Percentiles rank a stretch among this genome's conserved stretches.
phyloP scores from a whole-genome alignment of 2,113 vertebrate genomes.

The Microcebus murinus region DNA sequence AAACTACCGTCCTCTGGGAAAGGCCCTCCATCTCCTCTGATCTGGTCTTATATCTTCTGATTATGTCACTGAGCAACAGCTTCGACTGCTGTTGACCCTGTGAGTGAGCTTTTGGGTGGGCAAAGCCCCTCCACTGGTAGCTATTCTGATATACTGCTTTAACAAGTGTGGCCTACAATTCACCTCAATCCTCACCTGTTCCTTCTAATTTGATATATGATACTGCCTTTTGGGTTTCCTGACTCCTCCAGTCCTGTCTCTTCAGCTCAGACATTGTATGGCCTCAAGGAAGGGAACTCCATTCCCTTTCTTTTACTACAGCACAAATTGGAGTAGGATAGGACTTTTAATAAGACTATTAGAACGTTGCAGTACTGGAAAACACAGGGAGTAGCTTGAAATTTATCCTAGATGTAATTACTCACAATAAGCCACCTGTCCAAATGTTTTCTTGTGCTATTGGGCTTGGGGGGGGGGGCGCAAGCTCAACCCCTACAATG shows the following conservation, averaged over 20 bases:
- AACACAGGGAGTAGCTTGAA: neutral
- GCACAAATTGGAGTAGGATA: neutral
- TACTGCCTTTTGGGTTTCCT: neutral
- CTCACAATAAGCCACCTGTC: neutral
- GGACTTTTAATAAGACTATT: neutral
- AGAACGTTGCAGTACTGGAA: neutral
- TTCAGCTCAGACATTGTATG: neutral
- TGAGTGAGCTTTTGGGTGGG: neutral
- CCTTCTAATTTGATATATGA: neutral
- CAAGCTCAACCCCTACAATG: neutral
- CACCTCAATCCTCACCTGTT: neutral
- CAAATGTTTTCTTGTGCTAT: neutral
- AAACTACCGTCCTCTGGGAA: neutral
- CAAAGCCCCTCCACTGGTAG: neutral
- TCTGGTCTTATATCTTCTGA: neutral
- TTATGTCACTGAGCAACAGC: neutral
- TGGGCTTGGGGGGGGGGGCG: rapidly evolving
- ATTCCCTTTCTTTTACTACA: neutral
- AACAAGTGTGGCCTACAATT: neutral
- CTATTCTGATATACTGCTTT: neutral
- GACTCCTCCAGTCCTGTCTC: neutral
- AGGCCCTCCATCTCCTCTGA: neutral
- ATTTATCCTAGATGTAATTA: neutral
- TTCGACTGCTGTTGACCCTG: neutral
- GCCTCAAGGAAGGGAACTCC: neutral